A percentile compares a stretch with the other conserved stretches of the same genome.
Conservation (phyloP, 2,113 vertebrate species). For the Oncorhynchus mykiss region DNA sequence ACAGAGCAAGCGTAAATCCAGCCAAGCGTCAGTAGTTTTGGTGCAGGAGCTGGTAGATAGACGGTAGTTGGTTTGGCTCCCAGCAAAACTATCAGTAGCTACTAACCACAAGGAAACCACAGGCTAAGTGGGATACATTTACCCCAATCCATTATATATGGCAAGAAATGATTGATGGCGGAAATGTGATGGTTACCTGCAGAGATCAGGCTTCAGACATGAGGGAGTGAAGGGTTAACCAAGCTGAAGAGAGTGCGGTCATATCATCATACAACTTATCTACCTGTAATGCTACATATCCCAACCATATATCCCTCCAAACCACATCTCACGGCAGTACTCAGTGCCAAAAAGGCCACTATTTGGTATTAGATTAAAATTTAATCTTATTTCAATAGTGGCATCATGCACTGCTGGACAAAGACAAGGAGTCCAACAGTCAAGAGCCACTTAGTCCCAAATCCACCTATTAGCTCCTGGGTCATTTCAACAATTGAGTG, state of each 20-base stretch:
- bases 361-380: not conserved
- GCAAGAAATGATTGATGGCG: constrained; percentile 69
- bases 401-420: no score
- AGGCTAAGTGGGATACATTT: constrained; percentile 65
- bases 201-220: constrained; percentile 51
- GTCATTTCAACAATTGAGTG: no score
- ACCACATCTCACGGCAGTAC: no score
- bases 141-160: constrained; percentile 64
- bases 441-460: not conserved
- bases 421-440: not conserved
- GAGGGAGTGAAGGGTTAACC: constrained; percentile 45
- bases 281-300: not conserved
- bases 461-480: no score
- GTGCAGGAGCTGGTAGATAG: constrained; percentile 17
- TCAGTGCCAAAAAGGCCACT: not conserved
- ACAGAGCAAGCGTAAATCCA: not conserved
- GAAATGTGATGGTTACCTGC: constrained; percentile 64
- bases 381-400: not conserved
- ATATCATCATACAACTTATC: no score
- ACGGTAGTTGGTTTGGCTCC: constrained; percentile 57
- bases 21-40: constrained; percentile 20
- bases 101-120: constrained; percentile 41
- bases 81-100: constrained; percentile 58
- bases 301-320: no score
- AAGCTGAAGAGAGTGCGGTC: constrained; percentile 38